Base-by-base conservation (phyloP, 2,113 vertebrate genomes). In the Albula glossodonta region DNA sequence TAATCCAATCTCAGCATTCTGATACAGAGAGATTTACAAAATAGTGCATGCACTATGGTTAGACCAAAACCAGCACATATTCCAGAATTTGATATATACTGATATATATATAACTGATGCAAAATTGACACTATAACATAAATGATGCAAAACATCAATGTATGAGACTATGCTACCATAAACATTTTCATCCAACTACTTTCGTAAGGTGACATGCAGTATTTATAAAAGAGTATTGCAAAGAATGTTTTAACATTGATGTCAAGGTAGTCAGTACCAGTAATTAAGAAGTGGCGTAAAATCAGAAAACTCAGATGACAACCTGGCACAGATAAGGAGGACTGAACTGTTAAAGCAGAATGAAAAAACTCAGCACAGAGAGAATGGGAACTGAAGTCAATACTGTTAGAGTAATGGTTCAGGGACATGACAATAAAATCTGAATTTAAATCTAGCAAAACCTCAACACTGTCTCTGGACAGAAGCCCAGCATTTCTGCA, bases 11-110 rank as follows among this genome's bases (percentile, higher is more conserved):
- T 41, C 31, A 41, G 31, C 17, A 22, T 19, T 84, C 66, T 51
- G 63, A 25, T 57, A 87, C 31, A 19, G 66, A 88, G 52, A 78
- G 56, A 70, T n/a, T 17, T 41, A 80, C 78, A 79, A 50, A 17
- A 41, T 41, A 41, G 31, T 41, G 31, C 31, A 41, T 41, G 31
- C 31, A 41, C 31, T 41, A 41, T 41, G 31, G 31, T 41, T 41
- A 41, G 31, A 41, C 31, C 31, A 41, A 41, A 0, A 41, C 31
- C 31, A 41, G 31, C 31, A 41, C 31, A 41, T 41, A 41, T 41
- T 41, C 31, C 31, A 41, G 31, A 41, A 41, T 41, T 1, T 41
- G 31, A 41, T 41, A 0, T 41, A 41, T 41, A 41, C n/a, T n/a
- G n/a, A n/a, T n/a, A n/a, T n/a, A n/a, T n/a, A 41, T 1, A 41